Conservation (phyloP, 37 sponge, comb jelly and placozoan genomes). For the Spongia lamella region DNA sequence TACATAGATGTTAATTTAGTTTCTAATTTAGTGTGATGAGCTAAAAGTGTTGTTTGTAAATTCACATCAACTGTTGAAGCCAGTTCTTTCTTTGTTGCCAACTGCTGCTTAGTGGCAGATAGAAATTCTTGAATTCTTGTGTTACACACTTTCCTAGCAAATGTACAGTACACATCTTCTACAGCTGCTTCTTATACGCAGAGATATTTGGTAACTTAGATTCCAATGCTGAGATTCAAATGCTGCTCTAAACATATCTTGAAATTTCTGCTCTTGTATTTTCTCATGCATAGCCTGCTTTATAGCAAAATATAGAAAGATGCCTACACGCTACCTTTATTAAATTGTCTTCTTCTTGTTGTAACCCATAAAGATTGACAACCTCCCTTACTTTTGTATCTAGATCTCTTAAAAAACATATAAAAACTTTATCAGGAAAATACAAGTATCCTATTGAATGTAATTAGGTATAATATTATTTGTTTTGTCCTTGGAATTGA, state of each 20-base stretch:
- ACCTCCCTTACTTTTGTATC: slow-evolving; percentile 11
- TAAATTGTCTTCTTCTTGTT: neutral
- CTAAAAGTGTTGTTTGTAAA: no score
- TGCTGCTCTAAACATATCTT: no score
- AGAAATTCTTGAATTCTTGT: slow-evolving; percentile 30
- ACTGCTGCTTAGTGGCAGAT: slow-evolving; percentile 12
- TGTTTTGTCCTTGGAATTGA: slow-evolving; percentile 9
- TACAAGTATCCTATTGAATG: slow-evolving; percentile 19
- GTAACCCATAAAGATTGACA: neutral
- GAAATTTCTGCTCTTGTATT: no score
- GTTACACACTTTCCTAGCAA: slow-evolving; percentile 26
- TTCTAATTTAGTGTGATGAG: no score
- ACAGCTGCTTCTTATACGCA: neutral
- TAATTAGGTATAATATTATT: slow-evolving; percentile 5
- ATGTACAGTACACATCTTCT: slow-evolving; percentile 1
- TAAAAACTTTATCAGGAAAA: slow-evolving; percentile 11
- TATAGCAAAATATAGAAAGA: no score
- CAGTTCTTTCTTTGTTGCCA: slow-evolving; percentile 12
- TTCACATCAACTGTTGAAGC: no score
- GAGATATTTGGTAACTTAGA: no score
- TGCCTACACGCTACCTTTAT: no score
- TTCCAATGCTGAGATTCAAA: no score
- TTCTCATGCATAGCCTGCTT: no score
- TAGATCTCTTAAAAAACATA: neutral
- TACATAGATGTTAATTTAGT: no score